Evolutionary conservation across 2,888 invertebrate genomes (phyloP), one percentile per base, ranked within the genome.

Genomic region (Trichopoda pennipes): DNA sequence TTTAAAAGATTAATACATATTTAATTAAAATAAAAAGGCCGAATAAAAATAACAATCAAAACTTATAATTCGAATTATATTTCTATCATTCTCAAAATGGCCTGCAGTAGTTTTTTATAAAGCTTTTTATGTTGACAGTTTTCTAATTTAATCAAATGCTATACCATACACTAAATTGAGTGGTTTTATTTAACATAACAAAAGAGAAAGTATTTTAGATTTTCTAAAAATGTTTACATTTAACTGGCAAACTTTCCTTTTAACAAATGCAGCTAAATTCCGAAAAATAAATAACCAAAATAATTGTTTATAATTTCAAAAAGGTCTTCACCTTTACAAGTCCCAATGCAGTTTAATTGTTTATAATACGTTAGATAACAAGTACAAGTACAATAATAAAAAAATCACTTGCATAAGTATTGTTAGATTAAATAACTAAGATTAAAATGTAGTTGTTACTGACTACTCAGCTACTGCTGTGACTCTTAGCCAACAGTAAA

Each of bases 271-370:
- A 42, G 42, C 44, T 2, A 60, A 49, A 51, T n/a, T 8, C n/a
- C n/a, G 3, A 47, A 38, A 42, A 14, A 56, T 60, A 53, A 16
- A 63, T 3, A 64, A 12, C 53, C 38, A 60, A 51, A 64, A 64
- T 58, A 60, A 66, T 73, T 60, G 49, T 58, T 42, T 42, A 21
- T 44, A 66, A 66, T 66, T 35, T 60, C 16, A 42, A 70, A 81
- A 75, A 81, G 78, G 78, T 78, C 70, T 55, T 70, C 61, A 60
- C 69, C 21, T 53, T 69, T 47, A 28, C n/a, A 69, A 68, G 75
- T 42, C 61, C 68, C 60, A 61, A 61, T 28, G 66, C 51, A 78
- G 55, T 61, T 78, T 42, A 58, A 81, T 49, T 32, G 58, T 58
- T 74, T 42, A 17, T 53, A 78, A 51, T 66, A 56, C 61, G 49